Base-by-base conservation (phyloP, 2,797 vertebrate genomes). In the Microhierax caerulescens region DNA sequence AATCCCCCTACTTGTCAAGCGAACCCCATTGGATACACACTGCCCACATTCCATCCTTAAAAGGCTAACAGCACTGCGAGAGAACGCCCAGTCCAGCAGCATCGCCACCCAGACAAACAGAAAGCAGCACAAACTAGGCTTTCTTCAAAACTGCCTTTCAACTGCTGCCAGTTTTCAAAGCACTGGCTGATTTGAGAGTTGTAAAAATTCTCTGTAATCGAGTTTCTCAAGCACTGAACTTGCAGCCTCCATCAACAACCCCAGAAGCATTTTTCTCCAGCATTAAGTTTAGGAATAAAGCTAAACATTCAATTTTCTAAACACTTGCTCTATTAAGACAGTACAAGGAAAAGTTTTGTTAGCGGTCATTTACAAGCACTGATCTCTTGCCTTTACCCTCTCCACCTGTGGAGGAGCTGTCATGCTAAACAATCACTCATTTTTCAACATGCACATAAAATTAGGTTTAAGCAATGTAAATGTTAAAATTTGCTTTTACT, bases 41-140 rank as follows among this genome's bases (percentile, higher is more conserved):
- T 13, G 95, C 78, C 78, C 69, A 59, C 22, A 30, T 72, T 83
- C 89, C 37, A 23, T 79, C 96, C 95, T 95, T 96, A 96, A 97
- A 97, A 97, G 96, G 96, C 91, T 11, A 95, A 89, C 32, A 56
- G 6, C 72, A 9, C 81, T 41, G 91, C 22, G 14, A 68, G 73
- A 37, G 93, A 88, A 50, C 67, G 39, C 67, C 78, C 84, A 7
- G 34, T 0, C 34, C 81, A 32, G 84, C 85, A 51, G 23, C 93
- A 82, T 47, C 57, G 9, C 61, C 14, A 20, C 75, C 67, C 85
- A 24, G 64, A 36, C 39, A 76, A 95, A 72, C 65, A 74, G 60
- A 70, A 59, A 74, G 41, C 79, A 27, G 13, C 61, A 74, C 79
- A 41, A 43, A 61, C 32, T 1, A 5, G 19, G 67, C 54, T 69